phyloP scores from a whole-genome alignment of 2,888 invertebrate genomes.

The Podabrus alpinus region DNA sequence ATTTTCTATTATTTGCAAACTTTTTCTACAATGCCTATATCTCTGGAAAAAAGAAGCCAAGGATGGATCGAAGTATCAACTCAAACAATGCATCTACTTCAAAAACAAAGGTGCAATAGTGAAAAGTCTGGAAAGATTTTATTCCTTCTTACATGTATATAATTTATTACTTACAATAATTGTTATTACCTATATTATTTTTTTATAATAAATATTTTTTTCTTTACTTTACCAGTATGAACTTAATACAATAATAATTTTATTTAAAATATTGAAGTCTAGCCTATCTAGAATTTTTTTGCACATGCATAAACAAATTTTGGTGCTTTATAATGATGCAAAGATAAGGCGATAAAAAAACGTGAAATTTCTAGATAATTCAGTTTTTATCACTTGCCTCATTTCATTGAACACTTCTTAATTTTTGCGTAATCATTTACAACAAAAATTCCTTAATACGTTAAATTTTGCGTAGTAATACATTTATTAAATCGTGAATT shows the following conservation, averaged over 20 bases:
- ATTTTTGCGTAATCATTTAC: no score
- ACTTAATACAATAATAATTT: no score
- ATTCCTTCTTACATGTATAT: not conserved
- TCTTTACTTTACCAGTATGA: not conserved
- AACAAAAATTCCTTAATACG: no score
- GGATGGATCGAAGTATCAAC: no score
- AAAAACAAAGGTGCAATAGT: not conserved
- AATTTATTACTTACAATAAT: slow-evolving; percentile 14
- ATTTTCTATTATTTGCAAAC: slow-evolving; percentile 88
- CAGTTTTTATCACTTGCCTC: not conserved
- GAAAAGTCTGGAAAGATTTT: not conserved
- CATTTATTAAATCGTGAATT: no score
- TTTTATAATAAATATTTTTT: not conserved
- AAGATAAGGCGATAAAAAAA: not conserved
- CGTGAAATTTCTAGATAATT: not conserved
- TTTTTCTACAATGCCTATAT: slow-evolving; percentile 94
- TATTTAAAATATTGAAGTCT: not conserved
- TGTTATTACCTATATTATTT: slow-evolving; percentile 8
- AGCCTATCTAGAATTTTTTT: not conserved
- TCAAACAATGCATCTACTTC: not conserved
- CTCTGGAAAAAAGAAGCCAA: slow-evolving; percentile 54
- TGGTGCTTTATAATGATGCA: no score
- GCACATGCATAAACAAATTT: not conserved
- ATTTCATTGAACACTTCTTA: no score
- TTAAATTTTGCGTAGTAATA: no score